Evolutionary conservation across 2,113 vertebrate species (phyloP), one percentile per base, ranked within the genome.

Genomic region (Otus sunia): DNA sequence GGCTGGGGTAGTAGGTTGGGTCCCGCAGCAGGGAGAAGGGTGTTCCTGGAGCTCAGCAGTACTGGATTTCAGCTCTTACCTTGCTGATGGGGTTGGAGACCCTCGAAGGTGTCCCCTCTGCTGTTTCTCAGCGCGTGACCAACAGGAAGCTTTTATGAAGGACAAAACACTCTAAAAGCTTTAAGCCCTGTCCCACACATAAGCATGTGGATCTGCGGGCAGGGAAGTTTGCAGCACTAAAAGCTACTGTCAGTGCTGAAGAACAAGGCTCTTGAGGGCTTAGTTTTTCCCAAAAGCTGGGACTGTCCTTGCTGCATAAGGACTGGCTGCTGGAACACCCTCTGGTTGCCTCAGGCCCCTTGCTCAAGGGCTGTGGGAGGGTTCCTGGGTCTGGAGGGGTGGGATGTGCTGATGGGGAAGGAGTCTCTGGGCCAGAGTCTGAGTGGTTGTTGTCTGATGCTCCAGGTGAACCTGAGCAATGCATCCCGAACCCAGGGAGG

Each of bases 381-480:
- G 30, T 16, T 27, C 19, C 27, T 75, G 68, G 26, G 10, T 59
- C 55, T 30, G 25, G 50, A 86, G 15, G 29, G 4, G 14, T 77
- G 92, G n/a, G 32, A 12, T 77, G 23, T 73, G 56, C 39, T 20
- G 56, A 8, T 66, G 37, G 45, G 25, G 47, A 67, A 15, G 36
- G 60, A 12, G 20, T 18, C 10, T 60, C 45, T 55, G 50, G n/a
- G 43, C 23, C n/a, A 20, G 19, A 17, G 4, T 67, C 10, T 80
- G 39, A 76, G 36, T 62, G 16, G 25, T 84, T 7, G 1, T 64
- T 86, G 8, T 95, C 88, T 64, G 71, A 53, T 92, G 34, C 37
- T 92, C 6, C 71, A 98, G 98, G 98, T 99, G 81, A 99, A 98
- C 96, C 98, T 99, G 45, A 98, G 97, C 63, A 98, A 84, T n/a